Percentiles rank a stretch among this genome's conserved stretches.
Evolutionary conservation across 2,888 invertebrate species (phyloP).

Genomic region (Aporophyla nigra): DNA sequence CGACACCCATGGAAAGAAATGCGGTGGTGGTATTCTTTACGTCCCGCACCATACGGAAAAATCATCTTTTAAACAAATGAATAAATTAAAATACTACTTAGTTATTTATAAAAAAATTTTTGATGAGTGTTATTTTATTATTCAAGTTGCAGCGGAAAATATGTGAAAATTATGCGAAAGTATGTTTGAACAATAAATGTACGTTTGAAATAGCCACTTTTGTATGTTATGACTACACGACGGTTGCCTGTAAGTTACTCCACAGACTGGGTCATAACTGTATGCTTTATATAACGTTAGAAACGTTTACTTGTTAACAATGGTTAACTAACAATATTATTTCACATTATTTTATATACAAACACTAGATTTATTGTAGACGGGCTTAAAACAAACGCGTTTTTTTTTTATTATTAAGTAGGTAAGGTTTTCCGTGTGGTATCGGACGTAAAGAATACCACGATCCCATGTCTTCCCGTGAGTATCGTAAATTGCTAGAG

Average conservation of each 20-base stretch:
- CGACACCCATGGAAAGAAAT: no score
- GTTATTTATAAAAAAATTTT: background rate
- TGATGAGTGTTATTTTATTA: conserved; percentile 18
- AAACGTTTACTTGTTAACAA: background rate
- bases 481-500: no score
- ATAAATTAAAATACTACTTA: background rate
- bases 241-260: conserved; percentile 9
- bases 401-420: no score
- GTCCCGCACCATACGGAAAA: no score
- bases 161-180: conserved; percentile 30
- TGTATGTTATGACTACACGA: conserved; percentile 9
- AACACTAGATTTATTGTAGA: background rate
- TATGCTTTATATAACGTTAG: conserved; percentile 5
- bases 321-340: background rate
- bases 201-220: conserved; percentile 35
- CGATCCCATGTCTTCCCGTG: no score
- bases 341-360: background rate
- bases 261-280: conserved; percentile 25
- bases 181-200: conserved; percentile 35
- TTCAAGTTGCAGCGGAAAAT: conserved; percentile 22
- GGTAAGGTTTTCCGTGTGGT: no score
- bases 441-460: no score
- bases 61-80: no score
- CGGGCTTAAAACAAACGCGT: no score
- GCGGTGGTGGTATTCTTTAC: no score